Conservation (phyloP, 2,888 invertebrate genomes). For the Crepidodera aurea region DNA sequence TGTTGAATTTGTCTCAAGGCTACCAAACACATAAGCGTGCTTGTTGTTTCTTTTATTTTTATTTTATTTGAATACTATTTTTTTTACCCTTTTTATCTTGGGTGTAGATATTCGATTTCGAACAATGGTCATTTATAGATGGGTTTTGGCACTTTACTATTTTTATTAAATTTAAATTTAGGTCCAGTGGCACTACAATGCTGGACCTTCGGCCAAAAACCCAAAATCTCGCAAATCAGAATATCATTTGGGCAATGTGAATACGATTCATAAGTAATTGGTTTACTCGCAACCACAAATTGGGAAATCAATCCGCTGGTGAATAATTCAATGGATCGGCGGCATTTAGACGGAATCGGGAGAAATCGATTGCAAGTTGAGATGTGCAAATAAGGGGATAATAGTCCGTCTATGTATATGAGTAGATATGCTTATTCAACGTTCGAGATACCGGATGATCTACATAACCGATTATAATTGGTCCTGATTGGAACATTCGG, state of each 20-base stretch:
- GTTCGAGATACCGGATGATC: neutral
- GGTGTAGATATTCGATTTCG: no score
- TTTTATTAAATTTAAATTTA: conserved; percentile 2
- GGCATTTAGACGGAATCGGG: conserved; percentile 1
- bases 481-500: no score
- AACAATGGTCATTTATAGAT: no score
- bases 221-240: neutral
- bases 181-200: neutral
- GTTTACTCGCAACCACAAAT: conserved; percentile 9
- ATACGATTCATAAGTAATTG: conserved; percentile 12
- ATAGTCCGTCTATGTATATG: neutral
- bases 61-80: no score
- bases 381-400: conserved; percentile 12
- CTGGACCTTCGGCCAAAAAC: neutral
- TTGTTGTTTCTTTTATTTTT: no score
- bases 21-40: no score
- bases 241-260: neutral
- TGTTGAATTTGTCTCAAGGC: no score
- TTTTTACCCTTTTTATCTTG: no score
- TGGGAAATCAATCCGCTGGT: conserved; percentile 5
- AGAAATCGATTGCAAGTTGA: conserved; percentile 1
- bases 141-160: no score
- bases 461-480: neutral
- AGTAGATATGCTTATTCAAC: neutral
- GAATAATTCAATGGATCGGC: conserved; percentile 9